Conservation (phyloP, 2,888 invertebrate genomes). For the Resseliella maxima region DNA sequence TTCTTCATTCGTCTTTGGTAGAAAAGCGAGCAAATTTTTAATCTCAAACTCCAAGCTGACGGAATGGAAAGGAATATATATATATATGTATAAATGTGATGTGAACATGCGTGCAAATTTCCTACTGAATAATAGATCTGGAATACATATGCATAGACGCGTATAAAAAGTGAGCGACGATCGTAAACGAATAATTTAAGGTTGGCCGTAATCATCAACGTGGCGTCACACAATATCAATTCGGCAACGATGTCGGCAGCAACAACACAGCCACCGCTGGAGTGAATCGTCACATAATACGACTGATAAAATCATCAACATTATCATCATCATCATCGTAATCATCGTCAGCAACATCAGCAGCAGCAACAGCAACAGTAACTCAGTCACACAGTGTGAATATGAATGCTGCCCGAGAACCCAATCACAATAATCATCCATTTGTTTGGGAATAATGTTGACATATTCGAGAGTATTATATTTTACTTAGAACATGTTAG, state of each 20-base stretch:
- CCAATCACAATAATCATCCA: slow-evolving; percentile 55
- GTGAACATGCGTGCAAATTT: slow-evolving; percentile 52
- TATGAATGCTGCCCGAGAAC: slow-evolving; percentile 14
- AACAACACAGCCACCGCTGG: background rate
- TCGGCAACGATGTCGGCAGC: background rate
- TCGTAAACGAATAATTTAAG: slow-evolving; percentile 54
- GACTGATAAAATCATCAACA: slow-evolving; percentile 41
- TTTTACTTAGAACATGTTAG: slow-evolving; percentile 40
- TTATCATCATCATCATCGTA: slow-evolving; percentile 33
- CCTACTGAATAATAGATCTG: slow-evolving; percentile 46
- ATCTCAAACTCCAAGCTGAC: background rate
- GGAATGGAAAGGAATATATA: background rate
- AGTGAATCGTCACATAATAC: background rate
- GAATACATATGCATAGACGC: slow-evolving; percentile 40
- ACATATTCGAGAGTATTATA: slow-evolving; percentile 42
- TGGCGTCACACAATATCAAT: slow-evolving; percentile 40
- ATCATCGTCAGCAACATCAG: background rate
- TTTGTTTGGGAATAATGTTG: slow-evolving; percentile 42
- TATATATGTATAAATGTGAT: background rate
- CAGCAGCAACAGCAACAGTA: background rate
- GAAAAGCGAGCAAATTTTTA: background rate
- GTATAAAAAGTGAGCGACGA: background rate
- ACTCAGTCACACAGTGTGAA: background rate
- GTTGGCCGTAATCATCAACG: slow-evolving; percentile 42
- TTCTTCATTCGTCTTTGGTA: background rate